Evolutionary conservation across 2,888 invertebrate species (phyloP).

Genomic region (Coelopa pilipes): DNA sequence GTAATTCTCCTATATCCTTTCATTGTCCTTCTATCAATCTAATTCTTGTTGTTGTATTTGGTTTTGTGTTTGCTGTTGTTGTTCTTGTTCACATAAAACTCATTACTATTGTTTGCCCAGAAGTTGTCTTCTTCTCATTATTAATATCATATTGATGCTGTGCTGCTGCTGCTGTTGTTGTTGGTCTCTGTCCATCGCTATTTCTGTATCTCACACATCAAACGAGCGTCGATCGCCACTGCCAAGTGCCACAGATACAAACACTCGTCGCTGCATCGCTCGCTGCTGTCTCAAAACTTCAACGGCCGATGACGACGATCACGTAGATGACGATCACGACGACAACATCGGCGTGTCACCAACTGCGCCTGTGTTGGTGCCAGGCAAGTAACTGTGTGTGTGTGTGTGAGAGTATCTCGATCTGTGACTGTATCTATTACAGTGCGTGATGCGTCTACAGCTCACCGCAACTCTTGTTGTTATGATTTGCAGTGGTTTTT

Average conservation of each 20-base stretch:
- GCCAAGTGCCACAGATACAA: background rate
- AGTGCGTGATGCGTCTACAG: background rate
- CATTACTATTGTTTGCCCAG: too few species aligned
- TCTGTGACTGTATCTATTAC: background rate
- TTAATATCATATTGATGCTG: too few species aligned
- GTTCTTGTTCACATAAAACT: too few species aligned
- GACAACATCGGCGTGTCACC: conserved; percentile 24
- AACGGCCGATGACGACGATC: conserved; percentile 6
- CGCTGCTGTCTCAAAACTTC: conserved; percentile 5
- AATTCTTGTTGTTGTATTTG: too few species aligned
- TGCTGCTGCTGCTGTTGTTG: background rate
- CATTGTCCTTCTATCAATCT: too few species aligned
- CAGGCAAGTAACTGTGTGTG: too few species aligned
- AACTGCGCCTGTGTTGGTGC: conserved; percentile 13
- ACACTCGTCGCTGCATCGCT: background rate
- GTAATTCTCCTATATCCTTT: too few species aligned
- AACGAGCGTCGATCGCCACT: background rate
- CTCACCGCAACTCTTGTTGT: background rate
- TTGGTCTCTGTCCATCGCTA: background rate
- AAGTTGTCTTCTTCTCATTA: too few species aligned
- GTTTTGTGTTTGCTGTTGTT: too few species aligned
- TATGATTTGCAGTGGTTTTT: background rate
- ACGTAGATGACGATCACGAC: conserved; percentile 17
- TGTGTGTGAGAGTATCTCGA: background rate
- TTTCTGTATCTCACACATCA: conserved; percentile 20